Conservation (phyloP, 2,797 vertebrate species). For the Botia almorhae region DNA sequence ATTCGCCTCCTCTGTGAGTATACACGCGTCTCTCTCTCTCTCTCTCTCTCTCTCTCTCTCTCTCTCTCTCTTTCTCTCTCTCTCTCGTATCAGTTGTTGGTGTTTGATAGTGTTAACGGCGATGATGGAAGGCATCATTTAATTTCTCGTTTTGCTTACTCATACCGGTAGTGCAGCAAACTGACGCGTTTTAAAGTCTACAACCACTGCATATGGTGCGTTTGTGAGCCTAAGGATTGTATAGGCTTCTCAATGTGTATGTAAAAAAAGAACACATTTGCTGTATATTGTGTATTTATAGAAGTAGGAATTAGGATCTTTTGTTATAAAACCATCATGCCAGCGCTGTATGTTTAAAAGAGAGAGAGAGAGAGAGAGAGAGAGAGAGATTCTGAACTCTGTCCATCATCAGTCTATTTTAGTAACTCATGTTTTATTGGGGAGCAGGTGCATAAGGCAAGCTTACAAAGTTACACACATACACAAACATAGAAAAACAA, state of each 20-base stretch:
- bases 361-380: not conserved
- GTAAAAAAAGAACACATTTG: not conserved
- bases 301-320: not conserved
- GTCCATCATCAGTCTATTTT: constrained; percentile 42
- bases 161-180: constrained; percentile 27
- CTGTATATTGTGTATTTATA: not conserved
- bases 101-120: not conserved
- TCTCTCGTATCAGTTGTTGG: constrained; percentile 12
- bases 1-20: constrained; percentile 53
- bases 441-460: constrained; percentile 33
- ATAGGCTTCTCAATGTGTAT: not conserved
- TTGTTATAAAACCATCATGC: not conserved
- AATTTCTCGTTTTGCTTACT: constrained; percentile 36
- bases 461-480: not conserved
- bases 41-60: constrained; percentile 40
- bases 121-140: not conserved
- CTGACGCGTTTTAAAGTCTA: constrained; percentile 7
- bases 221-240: not conserved
- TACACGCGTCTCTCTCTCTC: not conserved
- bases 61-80: constrained; percentile 32
- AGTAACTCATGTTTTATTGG: constrained; percentile 27
- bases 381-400: constrained; percentile 19
- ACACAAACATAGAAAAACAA: not conserved
- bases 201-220: not conserved
- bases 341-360: not conserved